These are phyloP conservation scores for Polymixis lichenea DNA, from an alignment of 2,888 invertebrate species.

Conservation along the genomic window DNA sequence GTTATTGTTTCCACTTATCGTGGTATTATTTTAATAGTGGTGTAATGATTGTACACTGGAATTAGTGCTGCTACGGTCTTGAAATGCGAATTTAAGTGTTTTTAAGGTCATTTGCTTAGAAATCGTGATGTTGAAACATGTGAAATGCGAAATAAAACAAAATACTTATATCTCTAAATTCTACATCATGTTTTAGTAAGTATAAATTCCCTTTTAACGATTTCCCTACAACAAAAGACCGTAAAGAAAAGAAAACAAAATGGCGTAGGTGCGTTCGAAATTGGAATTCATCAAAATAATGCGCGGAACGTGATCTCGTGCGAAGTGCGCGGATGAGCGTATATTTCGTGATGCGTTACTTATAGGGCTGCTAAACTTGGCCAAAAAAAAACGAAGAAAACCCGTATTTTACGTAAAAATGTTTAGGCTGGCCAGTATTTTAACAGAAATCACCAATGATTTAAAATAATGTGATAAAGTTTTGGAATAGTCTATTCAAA, in stretches of 20 bases:
- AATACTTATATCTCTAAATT: constrained; percentile 17
- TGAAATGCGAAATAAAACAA: too few relatives aligned
- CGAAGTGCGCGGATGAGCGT: constrained; percentile 83
- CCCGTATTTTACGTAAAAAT: neutral
- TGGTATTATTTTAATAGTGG: constrained; percentile 30
- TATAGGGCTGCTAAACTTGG: constrained; percentile 56
- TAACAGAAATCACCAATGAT: neutral
- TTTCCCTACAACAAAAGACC: constrained; percentile 61
- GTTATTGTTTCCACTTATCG: constrained; percentile 59
- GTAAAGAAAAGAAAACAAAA: constrained; percentile 70
- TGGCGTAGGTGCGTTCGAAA: constrained; percentile 73
- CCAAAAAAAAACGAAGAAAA: neutral
- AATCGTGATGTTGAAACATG: neutral
- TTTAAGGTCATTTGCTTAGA: constrained; percentile 22
- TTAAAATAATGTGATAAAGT: neutral
- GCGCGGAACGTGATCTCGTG: constrained; percentile 85
- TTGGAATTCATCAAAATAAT: constrained; percentile 86
- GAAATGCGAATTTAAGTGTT: constrained; percentile 6
- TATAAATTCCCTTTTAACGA: constrained; percentile 60
- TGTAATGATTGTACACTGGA: constrained; percentile 2
- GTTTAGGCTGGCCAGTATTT: neutral
- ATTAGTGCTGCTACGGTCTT: constrained; percentile 14
- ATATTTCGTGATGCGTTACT: constrained; percentile 80
- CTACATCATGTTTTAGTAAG: constrained; percentile 30
- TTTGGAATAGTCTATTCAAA: neutral